Evolutionary conservation across 2,113 vertebrate genomes (phyloP).

Genomic region (Hippocampus mohnikei): DNA sequence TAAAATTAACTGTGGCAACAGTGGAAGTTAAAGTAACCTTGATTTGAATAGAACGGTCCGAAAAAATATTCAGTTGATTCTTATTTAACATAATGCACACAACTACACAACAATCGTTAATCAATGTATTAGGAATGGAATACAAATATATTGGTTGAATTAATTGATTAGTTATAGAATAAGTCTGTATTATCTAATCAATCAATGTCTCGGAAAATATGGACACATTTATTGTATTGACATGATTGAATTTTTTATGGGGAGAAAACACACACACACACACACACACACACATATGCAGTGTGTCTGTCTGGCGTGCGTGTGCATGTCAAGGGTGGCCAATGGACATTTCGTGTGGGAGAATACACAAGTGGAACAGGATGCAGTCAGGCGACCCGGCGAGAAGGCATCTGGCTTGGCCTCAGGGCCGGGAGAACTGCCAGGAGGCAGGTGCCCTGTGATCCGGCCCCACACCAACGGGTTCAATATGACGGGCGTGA

Average conservation of each 20-base stretch:
- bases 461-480: conserved; percentile 20
- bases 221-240: background rate
- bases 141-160: too few species aligned
- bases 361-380: conserved; percentile 41
- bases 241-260: background rate
- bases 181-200: background rate
- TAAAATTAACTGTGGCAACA: too few species aligned
- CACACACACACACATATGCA: background rate
- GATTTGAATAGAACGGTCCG: too few species aligned
- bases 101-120: too few species aligned
- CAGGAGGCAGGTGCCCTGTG: conserved; percentile 59
- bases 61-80: too few species aligned
- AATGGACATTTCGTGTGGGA: conserved; percentile 42
- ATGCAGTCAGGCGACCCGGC: conserved; percentile 51
- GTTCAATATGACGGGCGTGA: conserved; percentile 25
- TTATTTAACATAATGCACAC: too few species aligned
- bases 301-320: conserved; percentile 15
- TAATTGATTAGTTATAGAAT: too few species aligned
- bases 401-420: conserved; percentile 66
- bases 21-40: too few species aligned
- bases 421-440: conserved; percentile 47
- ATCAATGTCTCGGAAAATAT: background rate
- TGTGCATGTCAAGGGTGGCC: conserved; percentile 13
- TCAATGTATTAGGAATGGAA: too few species aligned
- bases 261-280: too few species aligned